Percentiles rank a stretch among this genome's conserved stretches.
These are phyloP conservation scores for Crenuchus spilurus DNA, from an alignment of 2,797 vertebrate genomes.

Conservation along the genomic window DNA sequence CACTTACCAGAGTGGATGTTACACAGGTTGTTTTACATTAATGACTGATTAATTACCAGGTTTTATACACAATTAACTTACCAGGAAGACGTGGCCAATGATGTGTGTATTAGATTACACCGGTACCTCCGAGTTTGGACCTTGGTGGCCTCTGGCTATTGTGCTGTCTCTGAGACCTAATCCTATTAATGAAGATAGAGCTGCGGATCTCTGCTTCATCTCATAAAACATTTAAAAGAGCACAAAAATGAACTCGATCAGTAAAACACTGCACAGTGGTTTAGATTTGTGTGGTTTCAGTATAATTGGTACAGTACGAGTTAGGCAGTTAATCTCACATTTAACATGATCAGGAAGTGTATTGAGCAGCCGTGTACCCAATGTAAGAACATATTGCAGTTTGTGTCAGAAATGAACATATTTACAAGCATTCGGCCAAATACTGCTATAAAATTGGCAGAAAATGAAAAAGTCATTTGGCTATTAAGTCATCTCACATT, in stretches of 20 bases:
- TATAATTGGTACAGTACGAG: too few relatives aligned
- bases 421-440: too few relatives aligned
- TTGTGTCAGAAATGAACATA: too few relatives aligned
- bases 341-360: too few relatives aligned
- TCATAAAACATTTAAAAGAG: constrained; percentile 39
- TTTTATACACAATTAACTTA: constrained; percentile 54
- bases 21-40: constrained; percentile 28
- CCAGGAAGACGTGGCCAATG: constrained; percentile 25
- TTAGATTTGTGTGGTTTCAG: too few relatives aligned
- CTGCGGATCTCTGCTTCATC: constrained; percentile 15
- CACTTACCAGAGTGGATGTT: constrained; percentile 20
- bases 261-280: neutral
- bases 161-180: constrained; percentile 19
- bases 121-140: constrained; percentile 28
- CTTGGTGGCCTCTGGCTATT: constrained; percentile 25
- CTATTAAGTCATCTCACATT: neutral
- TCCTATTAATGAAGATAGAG: constrained; percentile 35
- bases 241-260: neutral
- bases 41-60: constrained; percentile 44
- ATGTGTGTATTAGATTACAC: constrained; percentile 40
- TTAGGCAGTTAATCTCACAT: too few relatives aligned
- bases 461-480: neutral
- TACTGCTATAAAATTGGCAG: too few relatives aligned
- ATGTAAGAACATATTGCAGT: too few relatives aligned
- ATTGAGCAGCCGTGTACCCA: too few relatives aligned